Evolutionary conservation across 2,113 vertebrate genomes (phyloP).

Genomic region (Microcebus ravelobensis): DNA sequence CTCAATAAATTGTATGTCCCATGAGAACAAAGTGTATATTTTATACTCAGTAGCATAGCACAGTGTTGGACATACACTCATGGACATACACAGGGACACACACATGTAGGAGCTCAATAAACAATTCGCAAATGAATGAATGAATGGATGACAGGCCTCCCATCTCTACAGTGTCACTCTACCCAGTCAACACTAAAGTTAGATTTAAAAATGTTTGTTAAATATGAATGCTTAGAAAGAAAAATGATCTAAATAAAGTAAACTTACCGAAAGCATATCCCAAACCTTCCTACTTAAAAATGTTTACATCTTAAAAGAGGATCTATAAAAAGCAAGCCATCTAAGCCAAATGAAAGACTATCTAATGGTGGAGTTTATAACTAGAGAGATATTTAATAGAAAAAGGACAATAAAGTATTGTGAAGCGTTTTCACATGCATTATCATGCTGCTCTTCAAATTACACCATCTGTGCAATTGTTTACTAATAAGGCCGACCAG

Average conservation of each 20-base stretch:
- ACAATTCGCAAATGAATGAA: not conserved
- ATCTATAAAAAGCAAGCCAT: not conserved
- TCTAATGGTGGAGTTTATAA: not conserved
- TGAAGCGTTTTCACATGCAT: slow-evolving; percentile 1
- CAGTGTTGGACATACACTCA: not conserved
- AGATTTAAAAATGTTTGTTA: not conserved
- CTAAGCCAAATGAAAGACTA: slow-evolving; percentile 30
- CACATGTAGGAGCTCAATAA: not conserved
- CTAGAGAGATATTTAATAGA: not conserved
- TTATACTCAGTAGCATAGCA: not conserved
- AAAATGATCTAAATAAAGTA: slow-evolving; percentile 11
- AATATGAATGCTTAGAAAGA: not conserved
- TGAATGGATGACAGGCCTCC: not conserved
- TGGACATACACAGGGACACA: too few relatives aligned
- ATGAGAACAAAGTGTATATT: not conserved
- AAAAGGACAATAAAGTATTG: slow-evolving; percentile 21
- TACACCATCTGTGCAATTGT: not conserved
- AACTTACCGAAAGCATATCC: not conserved
- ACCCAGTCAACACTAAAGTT: not conserved
- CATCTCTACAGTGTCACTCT: not conserved
- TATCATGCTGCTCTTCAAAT: slow-evolving; percentile 28
- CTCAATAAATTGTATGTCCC: not conserved
- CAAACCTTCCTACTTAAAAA: not conserved
- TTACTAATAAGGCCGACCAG: not conserved
- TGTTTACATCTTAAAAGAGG: not conserved